Evolutionary conservation across 2,888 invertebrate species (phyloP), one percentile per base, ranked within the genome.

Genomic region (Dendrolimus pini): DNA sequence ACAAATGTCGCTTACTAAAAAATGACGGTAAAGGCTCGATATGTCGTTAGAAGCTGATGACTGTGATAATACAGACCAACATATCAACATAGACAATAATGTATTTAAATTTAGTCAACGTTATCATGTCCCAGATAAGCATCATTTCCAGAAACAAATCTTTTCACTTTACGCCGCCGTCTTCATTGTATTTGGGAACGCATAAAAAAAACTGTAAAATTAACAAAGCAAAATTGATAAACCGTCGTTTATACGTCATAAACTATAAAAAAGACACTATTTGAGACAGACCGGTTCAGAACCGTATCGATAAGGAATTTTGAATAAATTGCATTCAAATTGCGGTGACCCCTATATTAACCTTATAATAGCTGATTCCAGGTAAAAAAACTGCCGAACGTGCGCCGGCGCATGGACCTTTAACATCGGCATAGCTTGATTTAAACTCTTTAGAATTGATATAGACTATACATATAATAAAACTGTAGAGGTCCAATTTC

Each of bases 241-340:
- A 47, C 47, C 47, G 10, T 47, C 47, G 9, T 47, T 47, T 9
- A 47, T 6, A 9, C 47, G 6, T 47, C 47, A 9, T 47, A 47
- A 10, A 47, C 47, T 7, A 47, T 47, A 47, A 47, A 47, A 47
- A 9, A 66, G 69, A 70, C 67, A 68, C 68, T 64, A 60, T 61
- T 62, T 64, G 63, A 62, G 65, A 60, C 65, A 59, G 60, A 41
- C 2, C 41, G 47, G 47, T 47, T 47, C 9, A 47, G 47, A 9
- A 47, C 12, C 47, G 47, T 47, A 47, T 47, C 47, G 47, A 9
- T 9, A 47, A 6, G 47, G 47, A 30, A 30, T 18, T 30, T 54
- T 54, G 7, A 47, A 47, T 47, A 47, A 47, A 47, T 12, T 47
- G 47, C 12, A 9, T 47, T 47, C 12, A 12, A 47, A 47, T 47